phyloP scores from a whole-genome alignment of 1,140 invertebrate species.

The Rhynchophorus ferrugineus region DNA sequence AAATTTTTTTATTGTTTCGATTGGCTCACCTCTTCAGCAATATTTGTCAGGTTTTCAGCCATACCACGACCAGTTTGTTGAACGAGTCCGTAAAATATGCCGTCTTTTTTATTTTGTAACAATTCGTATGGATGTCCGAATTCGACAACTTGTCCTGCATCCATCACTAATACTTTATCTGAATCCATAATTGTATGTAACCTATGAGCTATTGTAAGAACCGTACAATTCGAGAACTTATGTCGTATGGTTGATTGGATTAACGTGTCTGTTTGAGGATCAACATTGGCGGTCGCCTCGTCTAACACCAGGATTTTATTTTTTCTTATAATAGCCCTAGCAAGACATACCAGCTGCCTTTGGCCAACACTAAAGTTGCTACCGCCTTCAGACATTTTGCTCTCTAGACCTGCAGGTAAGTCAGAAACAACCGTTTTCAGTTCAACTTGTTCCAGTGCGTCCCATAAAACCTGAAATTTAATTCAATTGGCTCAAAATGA shows the following conservation, averaged over 20 bases:
- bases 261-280: constrained; percentile 61
- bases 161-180: constrained; percentile 65
- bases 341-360: constrained; percentile 70
- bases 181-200: constrained; percentile 77
- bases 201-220: constrained; percentile 76
- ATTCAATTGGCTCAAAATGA: neutral
- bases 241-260: constrained; percentile 59
- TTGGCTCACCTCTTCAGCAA: constrained; percentile 46
- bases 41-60: constrained; percentile 48
- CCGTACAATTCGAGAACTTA: constrained; percentile 63
- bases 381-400: constrained; percentile 48
- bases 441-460: constrained; percentile 35
- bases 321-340: constrained; percentile 62
- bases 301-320: constrained; percentile 73
- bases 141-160: constrained; percentile 55
- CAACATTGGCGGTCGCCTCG: constrained; percentile 63
- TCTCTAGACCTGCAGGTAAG: constrained; percentile 25
- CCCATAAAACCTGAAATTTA: constrained; percentile 24
- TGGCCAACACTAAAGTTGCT: constrained; percentile 69
- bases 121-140: constrained; percentile 63
- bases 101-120: constrained; percentile 49
- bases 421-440: constrained; percentile 21
- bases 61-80: constrained; percentile 55
- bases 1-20: too few species aligned
- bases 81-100: constrained; percentile 61